Conservation (phyloP, 2,113 vertebrate species). For the Typhlomys cinereus region DNA sequence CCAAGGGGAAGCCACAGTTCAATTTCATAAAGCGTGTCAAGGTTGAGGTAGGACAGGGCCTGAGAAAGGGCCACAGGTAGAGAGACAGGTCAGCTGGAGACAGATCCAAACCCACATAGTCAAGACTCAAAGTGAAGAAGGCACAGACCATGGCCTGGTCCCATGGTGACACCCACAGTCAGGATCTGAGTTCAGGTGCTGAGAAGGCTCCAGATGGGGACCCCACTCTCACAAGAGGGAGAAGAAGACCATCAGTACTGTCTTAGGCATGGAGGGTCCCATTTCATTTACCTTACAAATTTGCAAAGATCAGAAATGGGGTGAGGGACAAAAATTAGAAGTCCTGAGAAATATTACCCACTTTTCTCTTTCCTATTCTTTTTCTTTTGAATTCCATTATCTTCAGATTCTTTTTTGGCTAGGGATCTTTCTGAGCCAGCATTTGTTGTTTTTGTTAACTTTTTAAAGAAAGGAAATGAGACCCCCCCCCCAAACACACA, state of each 20-base stretch:
- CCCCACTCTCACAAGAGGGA: neutral
- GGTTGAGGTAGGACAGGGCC: neutral
- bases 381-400: no score
- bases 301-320: neutral
- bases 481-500: neutral
- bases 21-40: neutral
- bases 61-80: neutral
- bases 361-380: neutral
- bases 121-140: neutral
- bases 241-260: neutral
- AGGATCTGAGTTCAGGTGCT: neutral
- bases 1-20: neutral
- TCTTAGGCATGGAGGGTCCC: neutral
- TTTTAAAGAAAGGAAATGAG: neutral
- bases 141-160: no score
- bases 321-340: neutral
- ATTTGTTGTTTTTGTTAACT: neutral
- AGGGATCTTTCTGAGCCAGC: neutral
- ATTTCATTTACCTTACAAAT: neutral
- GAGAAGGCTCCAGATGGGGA: neutral
- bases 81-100: neutral
- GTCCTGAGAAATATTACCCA: neutral
- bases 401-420: neutral
- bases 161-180: neutral
- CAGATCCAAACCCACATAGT: neutral